Percentiles rank a stretch among this genome's conserved stretches.
These are phyloP conservation scores for Bellardia pandia DNA, from an alignment of 2,888 invertebrate species.

Conservation along the genomic window DNA sequence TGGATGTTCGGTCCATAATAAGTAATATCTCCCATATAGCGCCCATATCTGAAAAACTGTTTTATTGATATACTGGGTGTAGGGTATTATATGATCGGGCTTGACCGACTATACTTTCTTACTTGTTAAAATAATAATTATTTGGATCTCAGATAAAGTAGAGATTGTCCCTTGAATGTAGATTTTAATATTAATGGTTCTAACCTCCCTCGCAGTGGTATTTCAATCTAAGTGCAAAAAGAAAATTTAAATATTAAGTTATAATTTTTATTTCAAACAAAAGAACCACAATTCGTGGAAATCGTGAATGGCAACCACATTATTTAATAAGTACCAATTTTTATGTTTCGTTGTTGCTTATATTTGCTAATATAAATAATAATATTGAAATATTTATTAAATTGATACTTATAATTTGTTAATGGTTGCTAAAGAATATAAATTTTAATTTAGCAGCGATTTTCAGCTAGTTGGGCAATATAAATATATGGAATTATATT, in stretches of 20 bases:
- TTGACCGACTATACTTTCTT: too few species aligned
- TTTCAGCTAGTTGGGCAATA: too few species aligned
- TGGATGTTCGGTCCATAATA: too few species aligned
- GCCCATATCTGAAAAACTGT: too few species aligned
- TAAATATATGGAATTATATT: too few species aligned
- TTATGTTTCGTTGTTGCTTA: conserved; percentile 5
- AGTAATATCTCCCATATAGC: too few species aligned
- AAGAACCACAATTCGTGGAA: conserved; percentile 62
- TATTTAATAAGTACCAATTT: conserved; percentile 63
- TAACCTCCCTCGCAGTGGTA: neutral
- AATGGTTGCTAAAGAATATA: neutral
- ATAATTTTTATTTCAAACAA: conserved; percentile 46
- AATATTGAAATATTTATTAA: conserved; percentile 10
- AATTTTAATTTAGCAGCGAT: too few species aligned
- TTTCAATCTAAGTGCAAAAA: neutral
- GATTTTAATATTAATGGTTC: neutral
- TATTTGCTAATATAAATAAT: conserved; percentile 38
- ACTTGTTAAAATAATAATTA: too few species aligned
- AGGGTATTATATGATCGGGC: too few species aligned
- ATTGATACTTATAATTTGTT: conserved; percentile 15
- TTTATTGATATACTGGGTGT: too few species aligned
- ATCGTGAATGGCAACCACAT: conserved; percentile 52
- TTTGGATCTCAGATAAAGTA: too few species aligned
- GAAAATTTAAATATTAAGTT: conserved; percentile 15
- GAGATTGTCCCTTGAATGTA: neutral